Conservation (phyloP, 2,888 invertebrate genomes). For the Drosophila macrothrix region DNA sequence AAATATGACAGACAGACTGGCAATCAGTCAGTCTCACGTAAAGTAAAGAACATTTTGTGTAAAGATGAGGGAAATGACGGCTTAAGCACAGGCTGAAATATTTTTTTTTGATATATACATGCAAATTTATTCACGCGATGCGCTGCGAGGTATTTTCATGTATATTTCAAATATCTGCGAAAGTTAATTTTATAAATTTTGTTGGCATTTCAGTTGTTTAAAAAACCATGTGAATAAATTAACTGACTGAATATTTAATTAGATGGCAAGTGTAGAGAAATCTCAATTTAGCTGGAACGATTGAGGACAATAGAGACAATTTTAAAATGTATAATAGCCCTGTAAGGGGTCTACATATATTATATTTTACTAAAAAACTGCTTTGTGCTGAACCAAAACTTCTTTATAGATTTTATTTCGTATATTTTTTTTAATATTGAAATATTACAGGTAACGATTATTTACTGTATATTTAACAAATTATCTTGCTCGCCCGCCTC, state of each 20-base stretch:
- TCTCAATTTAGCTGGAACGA: neutral
- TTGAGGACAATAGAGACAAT: neutral
- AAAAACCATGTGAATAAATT: slow-evolving; percentile 39
- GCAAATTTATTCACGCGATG: slow-evolving; percentile 27
- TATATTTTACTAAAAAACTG: neutral
- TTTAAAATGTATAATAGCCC: neutral
- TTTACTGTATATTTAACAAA: neutral
- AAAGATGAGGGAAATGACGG: slow-evolving; percentile 47
- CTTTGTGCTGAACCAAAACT: neutral
- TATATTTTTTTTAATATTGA: neutral
- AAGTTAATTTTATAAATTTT: slow-evolving; percentile 36
- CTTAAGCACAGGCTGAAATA: slow-evolving; percentile 50
- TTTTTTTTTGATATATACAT: slow-evolving; percentile 37
- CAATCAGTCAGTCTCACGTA: slow-evolving; percentile 49
- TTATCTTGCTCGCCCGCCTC: neutral
- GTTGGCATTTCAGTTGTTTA: slow-evolving; percentile 32
- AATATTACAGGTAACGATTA: neutral
- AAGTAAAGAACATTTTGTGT: slow-evolving; percentile 40
- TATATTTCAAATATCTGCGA: slow-evolving; percentile 9
- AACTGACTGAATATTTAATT: slow-evolving; percentile 11
- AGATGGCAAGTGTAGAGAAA: neutral
- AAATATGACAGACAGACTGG: slow-evolving; percentile 49
- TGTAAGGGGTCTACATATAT: neutral
- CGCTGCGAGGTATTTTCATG: slow-evolving; percentile 32
- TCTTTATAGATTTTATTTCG: neutral